Conservation (phyloP, 2,113 vertebrate genomes). For the Murina feae region DNA sequence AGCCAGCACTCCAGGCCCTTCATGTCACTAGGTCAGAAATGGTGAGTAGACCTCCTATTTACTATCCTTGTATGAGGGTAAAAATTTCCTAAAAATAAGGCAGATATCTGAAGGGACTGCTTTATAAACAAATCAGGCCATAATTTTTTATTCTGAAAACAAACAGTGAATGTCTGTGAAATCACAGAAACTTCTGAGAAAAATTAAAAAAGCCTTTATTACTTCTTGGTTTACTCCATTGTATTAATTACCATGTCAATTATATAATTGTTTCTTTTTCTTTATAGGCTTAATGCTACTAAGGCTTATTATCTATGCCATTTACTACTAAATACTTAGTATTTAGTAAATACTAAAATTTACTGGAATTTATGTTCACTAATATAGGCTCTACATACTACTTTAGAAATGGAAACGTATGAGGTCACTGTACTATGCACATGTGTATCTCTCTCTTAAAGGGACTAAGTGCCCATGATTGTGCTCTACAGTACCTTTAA, state of each 20-base stretch:
- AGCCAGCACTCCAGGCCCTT: background rate
- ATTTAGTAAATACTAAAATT: background rate
- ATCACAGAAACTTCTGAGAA: background rate
- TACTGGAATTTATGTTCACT: background rate
- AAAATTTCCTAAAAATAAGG: background rate
- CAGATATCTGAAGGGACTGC: background rate
- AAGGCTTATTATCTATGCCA: background rate
- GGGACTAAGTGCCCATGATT: background rate
- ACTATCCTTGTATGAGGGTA: background rate
- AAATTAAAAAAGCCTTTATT: background rate
- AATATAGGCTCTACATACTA: background rate
- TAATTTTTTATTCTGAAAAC: background rate
- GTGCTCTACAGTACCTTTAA: background rate
- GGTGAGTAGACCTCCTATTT: background rate
- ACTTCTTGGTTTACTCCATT: background rate
- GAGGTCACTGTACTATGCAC: rapidly evolving
- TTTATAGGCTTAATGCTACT: background rate
- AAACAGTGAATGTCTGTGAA: background rate
- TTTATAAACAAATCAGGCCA: background rate
- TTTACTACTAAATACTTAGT: background rate
- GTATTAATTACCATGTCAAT: background rate
- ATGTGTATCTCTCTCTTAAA: background rate
- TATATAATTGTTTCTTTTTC: background rate
- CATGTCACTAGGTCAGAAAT: background rate
- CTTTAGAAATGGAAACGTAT: background rate